These are phyloP conservation scores for Temnothorax unifasciatus DNA, from an alignment of 2,888 invertebrate genomes.

Conservation along the genomic window DNA sequence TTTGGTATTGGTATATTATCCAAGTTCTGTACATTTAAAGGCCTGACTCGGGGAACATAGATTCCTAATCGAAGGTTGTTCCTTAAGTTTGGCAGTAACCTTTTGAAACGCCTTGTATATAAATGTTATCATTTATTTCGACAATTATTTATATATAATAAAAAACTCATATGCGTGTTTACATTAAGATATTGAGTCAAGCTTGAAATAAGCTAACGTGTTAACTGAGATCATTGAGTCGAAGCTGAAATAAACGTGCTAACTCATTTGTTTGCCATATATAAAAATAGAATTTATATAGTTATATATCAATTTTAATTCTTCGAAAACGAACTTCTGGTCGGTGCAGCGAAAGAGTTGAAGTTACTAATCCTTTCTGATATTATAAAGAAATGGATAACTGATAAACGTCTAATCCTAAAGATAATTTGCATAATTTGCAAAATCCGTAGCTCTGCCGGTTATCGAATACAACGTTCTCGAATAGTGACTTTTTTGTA, in stretches of 20 bases:
- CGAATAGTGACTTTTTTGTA: slow-evolving; percentile 77
- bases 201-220: background rate
- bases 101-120: no score
- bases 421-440: slow-evolving; percentile 19
- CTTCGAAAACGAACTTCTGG: background rate
- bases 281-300: slow-evolving; percentile 5
- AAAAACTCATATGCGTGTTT: background rate
- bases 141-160: slow-evolving; percentile 3
- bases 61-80: no score
- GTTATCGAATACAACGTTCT: background rate
- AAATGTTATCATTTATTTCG: no score
- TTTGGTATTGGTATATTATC: no score
- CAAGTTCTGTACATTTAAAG: no score
- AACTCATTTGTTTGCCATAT: background rate
- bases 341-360: slow-evolving; percentile 6
- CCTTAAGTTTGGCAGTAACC: no score
- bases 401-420: background rate
- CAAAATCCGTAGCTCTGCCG: background rate
- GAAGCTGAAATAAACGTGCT: background rate
- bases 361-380: background rate
- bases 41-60: no score
- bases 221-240: background rate
- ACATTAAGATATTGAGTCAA: background rate
- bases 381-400: background rate
- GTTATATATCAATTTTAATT: background rate